A percentile compares a stretch with the other conserved stretches of the same genome.
These are phyloP conservation scores for Nesoenas mayeri DNA, from an alignment of 2,113 vertebrate genomes.

Conservation along the genomic window DNA sequence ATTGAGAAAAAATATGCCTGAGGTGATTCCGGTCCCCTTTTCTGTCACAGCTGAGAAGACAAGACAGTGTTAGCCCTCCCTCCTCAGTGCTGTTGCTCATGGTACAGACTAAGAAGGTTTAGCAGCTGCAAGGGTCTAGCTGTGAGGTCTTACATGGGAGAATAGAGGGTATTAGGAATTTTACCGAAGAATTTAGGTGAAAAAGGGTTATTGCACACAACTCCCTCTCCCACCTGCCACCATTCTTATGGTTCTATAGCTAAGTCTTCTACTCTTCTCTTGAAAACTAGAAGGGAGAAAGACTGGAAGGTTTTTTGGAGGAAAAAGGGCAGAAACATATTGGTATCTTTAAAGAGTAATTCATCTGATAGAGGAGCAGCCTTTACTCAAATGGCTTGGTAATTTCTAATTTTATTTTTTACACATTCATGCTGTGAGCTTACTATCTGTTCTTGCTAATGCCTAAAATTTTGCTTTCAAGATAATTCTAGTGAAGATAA, in stretches of 20 bases:
- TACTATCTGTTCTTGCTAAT: neutral
- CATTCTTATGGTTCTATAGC: neutral
- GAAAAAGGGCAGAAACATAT: neutral
- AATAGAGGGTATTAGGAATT: neutral
- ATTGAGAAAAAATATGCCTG: neutral
- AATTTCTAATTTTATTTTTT: neutral
- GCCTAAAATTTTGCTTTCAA: neutral
- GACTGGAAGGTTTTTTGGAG: neutral
- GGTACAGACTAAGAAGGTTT: neutral
- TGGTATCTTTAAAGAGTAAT: neutral
- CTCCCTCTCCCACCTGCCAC: too few relatives aligned
- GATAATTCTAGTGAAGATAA: neutral
- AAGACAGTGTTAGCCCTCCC: neutral
- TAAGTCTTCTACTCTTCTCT: neutral
- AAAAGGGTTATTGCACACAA: neutral
- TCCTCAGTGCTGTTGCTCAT: neutral
- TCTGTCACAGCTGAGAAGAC: neutral
- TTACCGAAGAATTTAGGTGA: neutral
- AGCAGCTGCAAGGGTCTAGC: neutral
- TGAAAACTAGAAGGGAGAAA: neutral
- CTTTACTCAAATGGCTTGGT: neutral
- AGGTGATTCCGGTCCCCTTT: neutral
- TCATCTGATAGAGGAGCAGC: neutral
- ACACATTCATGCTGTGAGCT: neutral
- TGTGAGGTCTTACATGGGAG: neutral